Conservation (phyloP, 2,888 invertebrate genomes). For the Drosophila pseudotakahashii region DNA sequence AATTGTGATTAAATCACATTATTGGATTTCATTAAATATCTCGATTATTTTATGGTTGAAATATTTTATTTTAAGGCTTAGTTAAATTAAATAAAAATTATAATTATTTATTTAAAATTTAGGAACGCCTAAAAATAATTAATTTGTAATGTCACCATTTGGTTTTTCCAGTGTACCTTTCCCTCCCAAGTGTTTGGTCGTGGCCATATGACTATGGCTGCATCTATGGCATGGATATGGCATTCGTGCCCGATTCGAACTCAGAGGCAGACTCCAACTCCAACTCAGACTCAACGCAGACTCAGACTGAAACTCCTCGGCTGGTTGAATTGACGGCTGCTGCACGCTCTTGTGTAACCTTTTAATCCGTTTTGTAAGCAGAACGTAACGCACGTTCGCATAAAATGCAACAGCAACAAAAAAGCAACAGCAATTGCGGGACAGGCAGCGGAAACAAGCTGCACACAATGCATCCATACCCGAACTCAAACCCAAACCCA, state of each 20-base stretch:
- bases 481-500: constrained; percentile 16
- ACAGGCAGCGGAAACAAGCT: constrained; percentile 60
- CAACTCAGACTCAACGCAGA: constrained; percentile 3
- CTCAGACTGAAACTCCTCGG: constrained; percentile 14
- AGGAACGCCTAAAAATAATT: no score
- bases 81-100: no score
- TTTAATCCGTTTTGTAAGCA: constrained; percentile 83
- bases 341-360: constrained; percentile 80
- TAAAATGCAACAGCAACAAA: constrained; percentile 48
- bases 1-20: no score
- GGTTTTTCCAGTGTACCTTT: constrained; percentile 21
- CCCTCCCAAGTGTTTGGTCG: constrained; percentile 10
- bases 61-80: no score
- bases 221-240: constrained; percentile 37
- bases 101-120: no score
- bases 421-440: constrained; percentile 38
- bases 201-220: constrained; percentile 16
- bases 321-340: constrained; percentile 47
- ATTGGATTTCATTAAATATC: no score
- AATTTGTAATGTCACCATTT: no score
- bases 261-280: constrained; percentile 15
- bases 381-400: constrained; percentile 77
- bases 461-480: constrained; percentile 62
- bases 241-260: constrained; percentile 52
- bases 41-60: no score